These are phyloP conservation scores for Gymnogyps californianus DNA, from an alignment of 2,113 vertebrate species.

Conservation along the genomic window DNA sequence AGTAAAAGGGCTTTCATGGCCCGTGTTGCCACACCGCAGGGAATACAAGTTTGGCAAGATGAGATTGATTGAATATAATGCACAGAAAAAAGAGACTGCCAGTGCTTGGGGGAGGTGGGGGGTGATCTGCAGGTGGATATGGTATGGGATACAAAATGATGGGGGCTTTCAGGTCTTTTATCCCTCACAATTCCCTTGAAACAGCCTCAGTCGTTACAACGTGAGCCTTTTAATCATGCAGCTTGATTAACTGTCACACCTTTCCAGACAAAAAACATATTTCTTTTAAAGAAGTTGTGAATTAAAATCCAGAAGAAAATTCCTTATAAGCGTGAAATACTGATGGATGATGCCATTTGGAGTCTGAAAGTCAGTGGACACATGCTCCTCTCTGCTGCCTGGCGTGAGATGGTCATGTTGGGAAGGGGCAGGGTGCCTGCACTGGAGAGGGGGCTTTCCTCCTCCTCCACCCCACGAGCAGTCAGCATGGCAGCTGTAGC, in stretches of 20 bases:
- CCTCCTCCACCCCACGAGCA: fast-evolving
- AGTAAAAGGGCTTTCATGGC: neutral
- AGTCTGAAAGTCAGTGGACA: neutral
- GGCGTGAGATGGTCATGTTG: neutral
- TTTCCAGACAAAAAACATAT: neutral
- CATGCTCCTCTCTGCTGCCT: neutral
- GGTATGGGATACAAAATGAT: neutral
- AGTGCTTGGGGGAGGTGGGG: neutral
- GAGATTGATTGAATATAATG: neutral
- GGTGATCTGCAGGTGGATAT: neutral
- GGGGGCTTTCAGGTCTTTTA: neutral
- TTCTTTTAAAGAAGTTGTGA: neutral
- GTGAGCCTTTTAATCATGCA: neutral
- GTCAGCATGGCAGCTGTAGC: neutral
- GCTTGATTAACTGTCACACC: neutral
- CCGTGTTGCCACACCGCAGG: neutral
- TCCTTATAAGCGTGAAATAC: neutral
- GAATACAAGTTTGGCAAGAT: neutral
- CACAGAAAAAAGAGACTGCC: neutral
- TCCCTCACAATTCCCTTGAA: neutral
- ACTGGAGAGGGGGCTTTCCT: neutral
- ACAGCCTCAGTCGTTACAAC: neutral
- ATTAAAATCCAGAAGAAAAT: neutral
- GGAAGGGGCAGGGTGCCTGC: neutral
- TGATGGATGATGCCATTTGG: neutral